Conservation (phyloP, 2,888 invertebrate genomes). For the Orthosia incerta region DNA sequence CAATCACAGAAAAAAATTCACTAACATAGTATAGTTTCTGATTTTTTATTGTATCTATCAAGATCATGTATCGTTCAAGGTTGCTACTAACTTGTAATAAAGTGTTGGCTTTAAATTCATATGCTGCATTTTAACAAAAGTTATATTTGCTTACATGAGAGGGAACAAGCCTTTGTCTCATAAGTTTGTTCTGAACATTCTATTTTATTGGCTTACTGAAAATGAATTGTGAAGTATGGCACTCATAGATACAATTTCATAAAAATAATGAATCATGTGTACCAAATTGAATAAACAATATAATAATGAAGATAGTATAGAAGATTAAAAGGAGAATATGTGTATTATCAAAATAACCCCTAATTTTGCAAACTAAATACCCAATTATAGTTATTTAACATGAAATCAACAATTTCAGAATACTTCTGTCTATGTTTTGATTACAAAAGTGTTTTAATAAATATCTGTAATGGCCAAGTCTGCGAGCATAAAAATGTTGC, state of each 20-base stretch:
- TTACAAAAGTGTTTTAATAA: constrained; percentile 15
- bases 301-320: not conserved
- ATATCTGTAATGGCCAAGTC: not conserved
- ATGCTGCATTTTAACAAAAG: constrained; percentile 8
- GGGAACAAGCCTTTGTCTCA: not conserved
- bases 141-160: constrained; percentile 1
- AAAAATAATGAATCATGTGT: not conserved
- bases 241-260: not conserved
- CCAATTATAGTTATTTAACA: not conserved
- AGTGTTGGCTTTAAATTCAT: not conserved
- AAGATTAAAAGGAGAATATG: not conserved
- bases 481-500: not conserved
- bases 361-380: not conserved
- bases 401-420: constrained; percentile 1
- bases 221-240: not conserved
- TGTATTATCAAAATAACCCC: not conserved
- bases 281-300: too few relatives aligned
- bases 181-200: not conserved
- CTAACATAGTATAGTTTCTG: constrained; percentile 4
- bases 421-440: not conserved
- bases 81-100: constrained; percentile 8
- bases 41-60: constrained; percentile 15
- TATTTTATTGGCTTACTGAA: not conserved
- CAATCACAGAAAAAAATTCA: constrained; percentile 4
- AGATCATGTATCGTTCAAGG: constrained; percentile 27